Base-by-base conservation (phyloP, 2,113 vertebrate genomes). In the Podarcis muralis region DNA sequence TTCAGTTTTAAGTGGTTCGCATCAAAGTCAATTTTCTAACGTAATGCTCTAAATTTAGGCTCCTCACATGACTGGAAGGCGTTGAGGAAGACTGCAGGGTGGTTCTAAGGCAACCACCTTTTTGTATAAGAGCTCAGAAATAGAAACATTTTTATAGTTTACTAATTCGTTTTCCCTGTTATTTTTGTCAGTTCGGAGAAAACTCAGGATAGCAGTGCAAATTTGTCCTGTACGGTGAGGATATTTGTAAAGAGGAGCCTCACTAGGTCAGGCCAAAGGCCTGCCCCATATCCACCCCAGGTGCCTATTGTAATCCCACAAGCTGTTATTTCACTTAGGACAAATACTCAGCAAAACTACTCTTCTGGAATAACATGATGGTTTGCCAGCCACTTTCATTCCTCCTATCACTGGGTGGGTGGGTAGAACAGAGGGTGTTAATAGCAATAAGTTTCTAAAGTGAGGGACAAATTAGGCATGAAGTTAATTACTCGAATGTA, bases 341-440 rank as follows among this genome's bases (percentile, higher is more conserved):
- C 92, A 95, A 91, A 94, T 94, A 93, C 91, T 95, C 59, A 90
- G 62, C 92, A 93, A 92, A 87, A 89, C 81, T 85, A 30, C 89
- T 91, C 91, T 88, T 95, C 93, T 93, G 93, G 90, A 96, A 94
- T 89, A 92, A 88, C 74, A 89, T 18, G 22, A 57, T 91, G 66
- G 78, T 79, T 78, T 84, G 62, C 23, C 37, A 90, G 90, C 90
- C 22, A 53, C 15, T 93, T 74, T 23, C 81, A 91, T 57, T 5
- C 76, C 85, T 75, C 43, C 62, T 35, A 82, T 30, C 87, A 11
- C 59, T 65, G n/a, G 32, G 71, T 77, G 12, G 23, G 9, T 79
- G 25, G 48, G 30, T 27, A 76, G 18, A 27, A 11, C 43, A 25
- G 81, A 15, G 1, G 69, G 27, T 27, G 27, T 69, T 32, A 8